These are phyloP conservation scores for Rhagoletis pomonella DNA, from an alignment of 1,140 invertebrate species.

Conservation along the genomic window DNA sequence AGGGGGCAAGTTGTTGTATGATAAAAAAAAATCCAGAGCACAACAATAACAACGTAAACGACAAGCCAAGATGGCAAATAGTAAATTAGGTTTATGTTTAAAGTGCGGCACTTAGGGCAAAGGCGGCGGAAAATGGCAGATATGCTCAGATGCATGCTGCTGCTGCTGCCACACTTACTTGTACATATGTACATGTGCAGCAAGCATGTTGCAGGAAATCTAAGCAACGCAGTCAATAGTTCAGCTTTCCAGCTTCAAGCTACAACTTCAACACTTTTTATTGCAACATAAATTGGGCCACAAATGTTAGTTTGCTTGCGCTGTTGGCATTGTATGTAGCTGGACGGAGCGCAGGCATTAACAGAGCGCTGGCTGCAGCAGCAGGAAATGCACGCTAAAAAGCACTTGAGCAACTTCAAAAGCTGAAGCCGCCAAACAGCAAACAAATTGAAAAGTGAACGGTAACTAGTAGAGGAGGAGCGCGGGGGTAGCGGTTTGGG, in stretches of 20 bases:
- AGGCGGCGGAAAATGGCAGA: not conserved
- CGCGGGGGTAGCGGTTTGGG: no score
- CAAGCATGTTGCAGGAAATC: conserved; percentile 28
- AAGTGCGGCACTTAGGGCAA: conserved; percentile 40
- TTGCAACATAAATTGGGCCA: conserved; percentile 51
- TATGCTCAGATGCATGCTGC: not conserved
- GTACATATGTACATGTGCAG: not conserved
- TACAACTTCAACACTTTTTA: conserved; percentile 22
- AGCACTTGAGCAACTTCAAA: conserved; percentile 52
- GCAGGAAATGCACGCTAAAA: conserved; percentile 49
- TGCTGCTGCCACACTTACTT: not conserved
- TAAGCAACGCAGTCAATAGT: not conserved
- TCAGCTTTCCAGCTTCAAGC: not conserved
- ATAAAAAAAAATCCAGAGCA: not conserved
- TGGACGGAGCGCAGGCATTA: conserved; percentile 10
- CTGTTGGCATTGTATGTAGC: not conserved
- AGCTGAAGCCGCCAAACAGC: conserved; percentile 16
- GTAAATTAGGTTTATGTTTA: conserved; percentile 45
- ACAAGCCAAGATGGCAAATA: not conserved
- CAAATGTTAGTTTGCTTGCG: conserved; percentile 11
- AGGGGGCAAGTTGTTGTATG: not conserved
- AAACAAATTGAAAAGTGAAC: not conserved
- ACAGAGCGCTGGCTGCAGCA: conserved; percentile 1
- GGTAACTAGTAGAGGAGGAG: not conserved
- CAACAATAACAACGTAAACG: conserved; percentile 1